phyloP scores from a whole-genome alignment of 53 echinoderm and acorn worm species.

The Patiria pectinifera region DNA sequence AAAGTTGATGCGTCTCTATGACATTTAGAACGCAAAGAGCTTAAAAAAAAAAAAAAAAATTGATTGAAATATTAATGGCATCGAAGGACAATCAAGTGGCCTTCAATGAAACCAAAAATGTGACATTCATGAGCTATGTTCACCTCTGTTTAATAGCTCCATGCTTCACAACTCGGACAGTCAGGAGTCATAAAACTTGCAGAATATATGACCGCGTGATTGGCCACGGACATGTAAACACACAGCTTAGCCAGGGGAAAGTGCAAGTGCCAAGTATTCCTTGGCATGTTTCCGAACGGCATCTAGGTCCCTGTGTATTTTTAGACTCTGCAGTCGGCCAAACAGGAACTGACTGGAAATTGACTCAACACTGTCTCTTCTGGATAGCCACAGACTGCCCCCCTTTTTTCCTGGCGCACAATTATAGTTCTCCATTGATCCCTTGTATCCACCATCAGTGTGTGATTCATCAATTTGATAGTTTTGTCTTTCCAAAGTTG shows the following conservation, averaged over 20 bases:
- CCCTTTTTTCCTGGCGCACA: slow-evolving; percentile 8
- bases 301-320: slow-evolving; percentile 7
- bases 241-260: neutral
- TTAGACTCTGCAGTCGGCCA: slow-evolving; percentile 46
- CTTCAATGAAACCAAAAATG: neutral
- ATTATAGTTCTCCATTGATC: neutral
- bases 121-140: neutral
- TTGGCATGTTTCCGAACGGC: neutral
- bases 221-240: neutral
- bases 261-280: slow-evolving; percentile 18
- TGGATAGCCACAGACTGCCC: slow-evolving; percentile 31
- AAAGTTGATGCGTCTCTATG: neutral
- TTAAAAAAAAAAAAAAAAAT: no score
- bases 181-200: neutral
- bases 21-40: no score
- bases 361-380: slow-evolving; percentile 56
- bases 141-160: neutral
- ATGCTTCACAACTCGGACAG: neutral
- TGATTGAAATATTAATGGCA: no score
- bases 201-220: neutral
- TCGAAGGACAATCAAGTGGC: neutral
- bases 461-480: slow-evolving; percentile 30
- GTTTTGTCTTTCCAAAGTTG: neutral
- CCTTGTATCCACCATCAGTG: slow-evolving; percentile 4
- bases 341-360: slow-evolving; percentile 64